Conservation (phyloP, 1,140 invertebrate species). For the honey bee (Apis mellifera) region Amel_HAv3.1 CM009933.2:5346001-5346500, state of each 20-base stretch:
- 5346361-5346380: background rate
- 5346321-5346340: constrained; percentile 1
- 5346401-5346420: background rate
- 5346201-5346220: background rate
- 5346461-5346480: constrained; percentile 66
- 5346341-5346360: background rate
- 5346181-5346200: background rate
- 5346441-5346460: constrained; percentile 60
- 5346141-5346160: background rate
- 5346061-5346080: no score
- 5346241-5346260: background rate
- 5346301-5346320: constrained; percentile 12
- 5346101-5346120: no score
- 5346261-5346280: background rate
- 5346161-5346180: background rate
- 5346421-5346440: constrained; percentile 49
- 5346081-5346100: no score
- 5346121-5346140: background rate
- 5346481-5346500: constrained; percentile 62
- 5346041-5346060: no score
- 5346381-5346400: no score
- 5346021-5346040: no score
- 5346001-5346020: no score
- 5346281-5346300: constrained; percentile 2
- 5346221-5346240: no score